Evolutionary conservation across 2,113 vertebrate genomes (phyloP).

Genomic region (Gallinago jamesoni): DNA sequence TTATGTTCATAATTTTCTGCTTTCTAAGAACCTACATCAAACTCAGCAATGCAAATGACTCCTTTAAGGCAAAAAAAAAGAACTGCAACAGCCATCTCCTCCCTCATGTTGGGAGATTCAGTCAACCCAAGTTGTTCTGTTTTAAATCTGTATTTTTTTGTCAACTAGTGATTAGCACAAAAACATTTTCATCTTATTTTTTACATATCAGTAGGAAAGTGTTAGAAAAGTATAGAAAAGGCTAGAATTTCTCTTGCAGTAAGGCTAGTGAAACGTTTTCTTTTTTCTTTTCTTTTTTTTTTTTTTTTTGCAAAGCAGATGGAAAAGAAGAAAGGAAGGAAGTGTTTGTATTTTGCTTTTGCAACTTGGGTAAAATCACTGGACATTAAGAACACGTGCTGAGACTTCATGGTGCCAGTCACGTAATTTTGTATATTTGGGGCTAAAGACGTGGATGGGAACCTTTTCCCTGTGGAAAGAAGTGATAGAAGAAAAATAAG

Average conservation of each 20-base stretch:
- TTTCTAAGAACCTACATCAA: constrained; percentile 45
- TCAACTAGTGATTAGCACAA: constrained; percentile 57
- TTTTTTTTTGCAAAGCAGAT: constrained; percentile 62
- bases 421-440: constrained; percentile 94
- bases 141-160: not conserved
- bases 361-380: constrained; percentile 80
- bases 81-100: not conserved
- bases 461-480: constrained; percentile 85
- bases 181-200: constrained; percentile 55
- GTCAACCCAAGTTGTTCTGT: constrained; percentile 33
- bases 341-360: constrained; percentile 63
- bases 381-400: constrained; percentile 96
- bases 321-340: constrained; percentile 59
- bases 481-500: constrained; percentile 75
- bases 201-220: constrained; percentile 66
- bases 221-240: constrained; percentile 77
- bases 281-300: not conserved
- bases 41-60: constrained; percentile 40
- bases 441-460: constrained; percentile 87
- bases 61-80: not conserved
- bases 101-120: not conserved
- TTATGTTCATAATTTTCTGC: constrained; percentile 2
- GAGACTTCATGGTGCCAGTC: constrained; percentile 99
- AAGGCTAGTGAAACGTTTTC: constrained; percentile 43
- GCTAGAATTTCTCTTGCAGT: constrained; percentile 35